phyloP scores from a whole-genome alignment of 2,113 vertebrate species.

The Neotoma lepida region DNA sequence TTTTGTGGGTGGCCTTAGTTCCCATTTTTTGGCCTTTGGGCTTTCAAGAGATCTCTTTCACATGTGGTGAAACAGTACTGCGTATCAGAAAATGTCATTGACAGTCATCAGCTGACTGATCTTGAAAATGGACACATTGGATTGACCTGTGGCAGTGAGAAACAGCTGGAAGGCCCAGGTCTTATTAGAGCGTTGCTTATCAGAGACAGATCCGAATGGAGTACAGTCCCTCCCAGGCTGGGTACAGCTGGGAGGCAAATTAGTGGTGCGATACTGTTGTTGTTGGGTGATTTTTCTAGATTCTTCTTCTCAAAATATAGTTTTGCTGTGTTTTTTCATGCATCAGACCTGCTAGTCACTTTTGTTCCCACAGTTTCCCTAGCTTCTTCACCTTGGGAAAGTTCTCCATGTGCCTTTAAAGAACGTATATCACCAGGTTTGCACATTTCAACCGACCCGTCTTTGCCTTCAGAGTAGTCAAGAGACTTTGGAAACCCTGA shows the following conservation, averaged over 20 bases:
- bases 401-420: not conserved
- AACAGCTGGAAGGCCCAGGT: constrained; percentile 76
- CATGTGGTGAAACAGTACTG: constrained; percentile 32
- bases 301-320: constrained; percentile 11
- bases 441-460: not conserved
- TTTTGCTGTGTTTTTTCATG: not conserved
- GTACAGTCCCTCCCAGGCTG: constrained; percentile 20
- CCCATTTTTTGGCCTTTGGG: not conserved
- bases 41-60: not conserved
- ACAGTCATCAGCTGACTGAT: constrained; percentile 67
- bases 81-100: constrained; percentile 74
- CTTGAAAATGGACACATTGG: constrained; percentile 71
- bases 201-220: constrained; percentile 46
- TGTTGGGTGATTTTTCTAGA: not conserved
- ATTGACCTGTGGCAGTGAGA: constrained; percentile 70
- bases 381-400: not conserved
- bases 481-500: not conserved
- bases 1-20: not conserved
- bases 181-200: constrained; percentile 65
- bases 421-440: not conserved
- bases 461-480: not conserved
- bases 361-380: not conserved
- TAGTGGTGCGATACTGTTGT: not conserved
- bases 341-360: not conserved
- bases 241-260: not conserved